These are phyloP conservation scores for Neosilurus hyrtlii DNA, from an alignment of 2,797 vertebrate species.

Conservation along the genomic window DNA sequence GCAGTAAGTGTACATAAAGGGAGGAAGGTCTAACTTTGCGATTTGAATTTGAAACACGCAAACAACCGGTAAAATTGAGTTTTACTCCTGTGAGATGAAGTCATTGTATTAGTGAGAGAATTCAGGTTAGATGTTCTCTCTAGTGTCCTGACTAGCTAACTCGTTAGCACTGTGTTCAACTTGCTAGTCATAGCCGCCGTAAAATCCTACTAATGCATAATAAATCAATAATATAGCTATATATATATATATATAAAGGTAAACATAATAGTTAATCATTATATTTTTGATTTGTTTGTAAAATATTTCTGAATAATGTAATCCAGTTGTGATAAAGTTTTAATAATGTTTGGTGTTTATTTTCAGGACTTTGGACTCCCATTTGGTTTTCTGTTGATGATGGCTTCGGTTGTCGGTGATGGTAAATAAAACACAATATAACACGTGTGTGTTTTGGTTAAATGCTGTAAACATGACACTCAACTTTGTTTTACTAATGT, in stretches of 20 bases:
- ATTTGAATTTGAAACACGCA: background rate
- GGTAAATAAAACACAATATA: constrained; percentile 40
- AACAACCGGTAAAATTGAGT: background rate
- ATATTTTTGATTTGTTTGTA: background rate
- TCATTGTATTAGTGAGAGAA: background rate
- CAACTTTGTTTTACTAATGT: background rate
- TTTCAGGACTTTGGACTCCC: constrained; percentile 41
- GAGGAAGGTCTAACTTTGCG: background rate
- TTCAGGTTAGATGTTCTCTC: background rate
- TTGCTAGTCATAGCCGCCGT: background rate
- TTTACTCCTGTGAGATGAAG: background rate
- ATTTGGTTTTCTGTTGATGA: constrained; percentile 36
- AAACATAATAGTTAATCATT: background rate
- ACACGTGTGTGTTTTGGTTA: background rate
- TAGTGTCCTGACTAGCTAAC: background rate
- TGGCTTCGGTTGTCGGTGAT: constrained; percentile 44
- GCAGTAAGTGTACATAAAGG: background rate
- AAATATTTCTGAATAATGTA: background rate
- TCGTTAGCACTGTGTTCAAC: background rate
- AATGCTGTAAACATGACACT: background rate
- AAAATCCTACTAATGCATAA: background rate
- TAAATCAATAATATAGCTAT: background rate
- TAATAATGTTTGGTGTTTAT: constrained; percentile 1
- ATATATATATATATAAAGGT: background rate
- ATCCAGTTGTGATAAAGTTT: background rate